Conservation (phyloP, 2,113 vertebrate species). For the Dinomys branickii region DNA sequence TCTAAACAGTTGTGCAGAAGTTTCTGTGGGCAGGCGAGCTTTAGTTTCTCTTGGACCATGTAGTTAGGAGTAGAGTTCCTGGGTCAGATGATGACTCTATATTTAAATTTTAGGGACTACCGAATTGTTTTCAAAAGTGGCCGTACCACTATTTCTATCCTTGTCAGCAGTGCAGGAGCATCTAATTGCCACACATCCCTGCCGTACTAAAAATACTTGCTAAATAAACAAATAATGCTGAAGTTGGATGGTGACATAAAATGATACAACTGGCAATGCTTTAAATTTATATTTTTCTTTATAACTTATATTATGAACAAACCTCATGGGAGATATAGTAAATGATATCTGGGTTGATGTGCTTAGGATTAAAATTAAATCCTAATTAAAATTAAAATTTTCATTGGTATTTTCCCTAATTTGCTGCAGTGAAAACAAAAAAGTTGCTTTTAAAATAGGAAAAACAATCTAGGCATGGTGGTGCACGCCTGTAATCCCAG, state of each 20-base stretch:
- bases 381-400: constrained; percentile 20
- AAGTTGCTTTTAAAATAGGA: background rate
- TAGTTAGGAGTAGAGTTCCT: background rate
- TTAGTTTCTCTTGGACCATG: background rate
- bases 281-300: background rate
- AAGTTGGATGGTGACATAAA: background rate
- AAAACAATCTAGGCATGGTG: background rate
- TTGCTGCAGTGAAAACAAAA: background rate
- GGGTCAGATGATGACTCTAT: background rate
- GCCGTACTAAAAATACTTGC: background rate
- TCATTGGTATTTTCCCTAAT: background rate
- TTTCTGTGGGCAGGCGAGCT: background rate
- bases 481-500: background rate
- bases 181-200: background rate
- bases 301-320: background rate
- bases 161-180: background rate
- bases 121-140: background rate
- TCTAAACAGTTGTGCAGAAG: background rate
- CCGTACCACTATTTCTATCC: background rate
- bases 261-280: background rate
- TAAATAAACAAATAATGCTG: background rate
- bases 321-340: background rate
- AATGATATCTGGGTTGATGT: background rate
- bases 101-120: background rate
- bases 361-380: background rate